Conservation (phyloP, 2,113 vertebrate species). For the Sterna hirundo region DNA sequence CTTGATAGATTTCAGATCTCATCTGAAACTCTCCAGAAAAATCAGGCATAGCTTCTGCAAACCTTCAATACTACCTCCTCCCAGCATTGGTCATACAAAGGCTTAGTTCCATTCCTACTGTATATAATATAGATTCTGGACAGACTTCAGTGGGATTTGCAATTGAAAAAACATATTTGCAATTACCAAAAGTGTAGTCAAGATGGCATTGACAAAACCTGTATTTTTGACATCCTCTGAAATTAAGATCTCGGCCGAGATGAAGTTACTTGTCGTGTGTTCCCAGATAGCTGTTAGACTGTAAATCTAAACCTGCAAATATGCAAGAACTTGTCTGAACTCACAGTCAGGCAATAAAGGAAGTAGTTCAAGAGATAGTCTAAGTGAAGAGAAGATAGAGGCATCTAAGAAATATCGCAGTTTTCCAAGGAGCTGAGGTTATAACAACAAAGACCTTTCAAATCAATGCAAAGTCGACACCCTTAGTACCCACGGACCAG, state of each 20-base stretch:
- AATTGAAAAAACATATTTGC: not conserved
- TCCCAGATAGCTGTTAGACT: not conserved
- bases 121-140: not conserved
- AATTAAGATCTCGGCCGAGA: not conserved
- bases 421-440: not conserved
- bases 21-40: constrained; percentile 6
- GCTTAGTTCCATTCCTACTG: not conserved
- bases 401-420: not conserved
- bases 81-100: not conserved
- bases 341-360: not conserved
- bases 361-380: not conserved
- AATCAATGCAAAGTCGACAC: not conserved
- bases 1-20: constrained; percentile 18
- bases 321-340: not conserved
- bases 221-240: not conserved
- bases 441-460: not conserved
- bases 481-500: not conserved
- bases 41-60: not conserved
- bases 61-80: not conserved
- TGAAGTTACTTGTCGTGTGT: not conserved
- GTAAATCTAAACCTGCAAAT: not conserved
- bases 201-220: not conserved
- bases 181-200: not conserved
- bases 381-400: not conserved
- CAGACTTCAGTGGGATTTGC: not conserved